phyloP scores from a whole-genome alignment of 1,140 invertebrate species.

The Myzus persicae region DNA sequence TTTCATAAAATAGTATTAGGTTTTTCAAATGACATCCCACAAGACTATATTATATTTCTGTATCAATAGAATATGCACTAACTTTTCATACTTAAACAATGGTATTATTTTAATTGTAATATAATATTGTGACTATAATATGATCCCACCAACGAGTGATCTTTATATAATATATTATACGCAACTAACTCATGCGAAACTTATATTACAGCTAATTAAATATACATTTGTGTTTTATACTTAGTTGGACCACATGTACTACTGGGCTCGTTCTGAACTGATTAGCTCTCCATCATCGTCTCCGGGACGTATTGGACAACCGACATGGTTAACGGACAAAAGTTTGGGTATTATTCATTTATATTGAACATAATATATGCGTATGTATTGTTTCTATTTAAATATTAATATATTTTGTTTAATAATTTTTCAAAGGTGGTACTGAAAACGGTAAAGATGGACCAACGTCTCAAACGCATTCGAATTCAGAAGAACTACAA shows the following conservation, averaged over 20 bases:
- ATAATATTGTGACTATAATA: background rate
- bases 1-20: background rate
- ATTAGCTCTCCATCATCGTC: conserved; percentile 72
- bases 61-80: conserved; percentile 1
- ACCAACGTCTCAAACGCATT: background rate
- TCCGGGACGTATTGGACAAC: conserved; percentile 71
- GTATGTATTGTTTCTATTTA: background rate
- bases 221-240: conserved; percentile 63
- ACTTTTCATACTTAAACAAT: background rate
- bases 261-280: conserved; percentile 82
- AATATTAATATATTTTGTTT: background rate
- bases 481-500: conserved; percentile 45
- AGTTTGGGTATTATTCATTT: background rate
- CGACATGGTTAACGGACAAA: conserved; percentile 42
- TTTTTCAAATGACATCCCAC: conserved; percentile 17
- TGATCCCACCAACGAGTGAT: background rate
- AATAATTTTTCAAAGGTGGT: conserved; percentile 18
- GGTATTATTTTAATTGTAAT: background rate
- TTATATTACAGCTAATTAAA: conserved; percentile 44
- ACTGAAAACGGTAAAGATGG: conserved; percentile 27
- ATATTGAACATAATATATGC: background rate
- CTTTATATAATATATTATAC: background rate
- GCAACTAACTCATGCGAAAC: background rate
- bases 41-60: background rate
- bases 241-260: conserved; percentile 87